Conservation (phyloP, 1,140 invertebrate genomes). For the Branchinecta lindahli region DNA sequence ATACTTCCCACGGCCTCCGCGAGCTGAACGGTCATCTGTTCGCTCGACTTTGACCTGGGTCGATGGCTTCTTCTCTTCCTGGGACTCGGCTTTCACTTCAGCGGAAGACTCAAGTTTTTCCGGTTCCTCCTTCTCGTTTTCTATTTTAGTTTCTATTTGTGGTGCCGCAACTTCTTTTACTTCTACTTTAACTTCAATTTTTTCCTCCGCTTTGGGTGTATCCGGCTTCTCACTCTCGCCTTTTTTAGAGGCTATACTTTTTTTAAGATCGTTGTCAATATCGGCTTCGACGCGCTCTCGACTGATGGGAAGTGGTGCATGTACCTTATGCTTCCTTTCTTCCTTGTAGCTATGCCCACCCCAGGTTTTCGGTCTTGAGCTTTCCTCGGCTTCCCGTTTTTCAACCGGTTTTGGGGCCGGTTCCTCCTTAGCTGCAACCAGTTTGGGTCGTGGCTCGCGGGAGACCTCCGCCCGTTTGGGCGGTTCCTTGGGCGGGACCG, state of each 20-base stretch:
- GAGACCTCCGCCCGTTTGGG: no score
- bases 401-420: not conserved
- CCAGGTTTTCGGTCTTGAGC: no score
- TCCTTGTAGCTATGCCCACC: no score
- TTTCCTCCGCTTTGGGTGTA: slow-evolving; percentile 10
- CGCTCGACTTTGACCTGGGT: slow-evolving; percentile 25
- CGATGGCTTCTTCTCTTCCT: slow-evolving; percentile 8
- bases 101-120: slow-evolving; percentile 18
- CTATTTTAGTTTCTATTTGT: slow-evolving; percentile 9
- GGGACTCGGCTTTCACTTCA: slow-evolving; percentile 18
- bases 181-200: slow-evolving; percentile 11
- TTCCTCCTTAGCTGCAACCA: not conserved
- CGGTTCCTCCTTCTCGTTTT: slow-evolving; percentile 14
- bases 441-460: no score
- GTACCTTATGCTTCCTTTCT: no score
- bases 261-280: no score
- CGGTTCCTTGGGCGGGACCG: no score
- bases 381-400: not conserved
- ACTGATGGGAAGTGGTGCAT: slow-evolving; percentile 41
- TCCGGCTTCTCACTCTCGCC: slow-evolving; percentile 24
- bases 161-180: not conserved
- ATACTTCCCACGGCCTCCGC: slow-evolving; percentile 7
- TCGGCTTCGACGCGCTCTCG: slow-evolving; percentile 42
- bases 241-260: no score
- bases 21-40: slow-evolving; percentile 22